Conservation (phyloP, 30 jellyfish, hydroid and myxozoan genomes). For the Hydractinia symbiolongicarpus region DNA sequence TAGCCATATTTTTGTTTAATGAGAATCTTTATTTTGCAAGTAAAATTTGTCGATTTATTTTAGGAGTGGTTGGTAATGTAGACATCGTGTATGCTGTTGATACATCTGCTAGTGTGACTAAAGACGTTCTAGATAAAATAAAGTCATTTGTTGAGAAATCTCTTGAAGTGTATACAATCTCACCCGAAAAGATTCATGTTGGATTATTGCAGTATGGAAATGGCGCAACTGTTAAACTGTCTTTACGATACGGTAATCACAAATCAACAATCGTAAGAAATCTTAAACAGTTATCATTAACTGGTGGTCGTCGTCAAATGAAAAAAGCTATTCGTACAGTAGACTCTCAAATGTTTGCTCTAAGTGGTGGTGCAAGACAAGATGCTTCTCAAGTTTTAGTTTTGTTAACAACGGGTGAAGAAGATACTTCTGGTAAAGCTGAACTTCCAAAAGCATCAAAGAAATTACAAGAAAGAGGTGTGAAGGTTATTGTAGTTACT, state of each 20-base stretch:
- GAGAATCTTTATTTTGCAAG: no score
- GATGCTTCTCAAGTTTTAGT: constrained; percentile 40
- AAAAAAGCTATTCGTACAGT: constrained; percentile 42
- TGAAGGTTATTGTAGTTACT: constrained; percentile 49
- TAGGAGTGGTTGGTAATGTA: constrained; percentile 42
- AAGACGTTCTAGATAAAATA: not conserved
- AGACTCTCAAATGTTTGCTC: constrained; percentile 17
- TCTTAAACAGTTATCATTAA: not conserved
- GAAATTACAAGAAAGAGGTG: constrained; percentile 35
- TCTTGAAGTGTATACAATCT: not conserved
- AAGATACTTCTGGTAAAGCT: constrained; percentile 40
- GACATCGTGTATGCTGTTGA: constrained; percentile 44
- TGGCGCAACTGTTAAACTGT: constrained; percentile 36
- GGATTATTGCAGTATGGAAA: constrained; percentile 55
- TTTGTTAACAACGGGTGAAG: constrained; percentile 62
- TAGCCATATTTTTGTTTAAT: no score
- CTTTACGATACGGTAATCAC: constrained; percentile 27
- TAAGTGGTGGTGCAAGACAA: constrained; percentile 29
- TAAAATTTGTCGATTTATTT: no score
- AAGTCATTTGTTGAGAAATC: not conserved
- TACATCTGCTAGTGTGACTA: constrained; percentile 21
- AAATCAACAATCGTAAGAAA: not conserved
- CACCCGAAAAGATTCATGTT: constrained; percentile 32
- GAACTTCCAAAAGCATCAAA: constrained; percentile 48
- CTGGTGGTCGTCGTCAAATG: constrained; percentile 71